These are phyloP conservation scores for Meghimatium bilineatum DNA, from an alignment of 2,888 invertebrate species.

Conservation along the genomic window DNA sequence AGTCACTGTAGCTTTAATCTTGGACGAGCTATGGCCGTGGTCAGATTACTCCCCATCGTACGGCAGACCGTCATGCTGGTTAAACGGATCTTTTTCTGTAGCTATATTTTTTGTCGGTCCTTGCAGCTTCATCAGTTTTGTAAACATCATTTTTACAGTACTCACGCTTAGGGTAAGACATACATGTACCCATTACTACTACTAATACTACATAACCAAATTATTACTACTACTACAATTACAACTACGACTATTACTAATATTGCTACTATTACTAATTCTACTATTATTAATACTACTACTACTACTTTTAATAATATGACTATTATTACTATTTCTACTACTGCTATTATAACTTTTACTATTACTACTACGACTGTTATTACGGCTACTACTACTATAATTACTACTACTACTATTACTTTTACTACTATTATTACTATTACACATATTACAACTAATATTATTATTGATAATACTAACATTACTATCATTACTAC, in stretches of 20 bases:
- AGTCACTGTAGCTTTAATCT: constrained; percentile 34
- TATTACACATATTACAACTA: not conserved
- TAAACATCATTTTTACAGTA: constrained; percentile 46
- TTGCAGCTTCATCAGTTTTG: constrained; percentile 39
- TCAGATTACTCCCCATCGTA: constrained; percentile 47
- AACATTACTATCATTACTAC: not conserved
- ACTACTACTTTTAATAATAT: not conserved
- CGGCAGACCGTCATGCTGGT: constrained; percentile 52
- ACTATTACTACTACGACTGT: too few relatives aligned
- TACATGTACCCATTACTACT: too few relatives aligned
- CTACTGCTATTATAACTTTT: too few relatives aligned
- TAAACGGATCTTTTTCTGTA: constrained; percentile 47
- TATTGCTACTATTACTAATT: not conserved
- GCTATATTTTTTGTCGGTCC: constrained; percentile 52
- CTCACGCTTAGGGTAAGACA: constrained; percentile 35
- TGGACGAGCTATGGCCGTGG: constrained; percentile 45
- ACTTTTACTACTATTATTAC: not conserved
- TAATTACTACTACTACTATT: too few relatives aligned
- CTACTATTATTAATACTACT: not conserved
- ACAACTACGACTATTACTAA: too few relatives aligned
- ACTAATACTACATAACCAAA: too few relatives aligned
- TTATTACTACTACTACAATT: too few relatives aligned
- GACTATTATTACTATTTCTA: too few relatives aligned
- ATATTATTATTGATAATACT: too few relatives aligned
- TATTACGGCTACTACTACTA: too few relatives aligned